Base-by-base conservation (phyloP, 1,140 invertebrate genomes). In the Branchinecta lynchi region DNA sequence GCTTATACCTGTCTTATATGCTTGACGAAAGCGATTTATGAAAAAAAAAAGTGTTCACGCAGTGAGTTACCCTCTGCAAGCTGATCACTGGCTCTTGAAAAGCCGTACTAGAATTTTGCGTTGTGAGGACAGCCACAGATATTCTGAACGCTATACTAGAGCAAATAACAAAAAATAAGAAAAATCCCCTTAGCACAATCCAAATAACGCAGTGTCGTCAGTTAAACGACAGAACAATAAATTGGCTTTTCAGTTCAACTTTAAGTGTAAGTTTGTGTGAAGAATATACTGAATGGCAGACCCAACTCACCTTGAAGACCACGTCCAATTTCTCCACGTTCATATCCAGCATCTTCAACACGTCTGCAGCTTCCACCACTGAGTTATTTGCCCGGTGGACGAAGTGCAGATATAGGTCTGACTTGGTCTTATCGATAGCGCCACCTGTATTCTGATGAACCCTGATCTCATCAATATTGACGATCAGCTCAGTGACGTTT, bases 371-470 rank as follows among this genome's bases (percentile, higher is more conserved):
- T 77, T 94, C 92, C 70, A 95, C 81, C 43, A 96, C 92, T 7
- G 90, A 91, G 80, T 96, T 91, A 75, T 96, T 91, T 43, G 86
- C 82, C 51, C 86, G 84, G 78, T 95, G 86, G 7, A 97, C 93
- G 67, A 96, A 84, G 79, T 97, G 94, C 73, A 97, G 80, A 76
- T 94, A 96, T 69, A 97, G 80, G 79, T 96, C 93, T 2, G 93
- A 96, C 76, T 92, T 89, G 3, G 92, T 96, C 74, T 92, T 88
- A 78, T 98, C 93, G 1, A 96, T 90, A 0, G 89, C 88, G 8
- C 93, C 93, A 75, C 93, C 89, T 73, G 87, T 85, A 76, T 94
- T 93, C 76, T 92, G 90, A 77, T 97, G 93, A 45, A 92, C 89
- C 76, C 90, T 87, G 73, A 92, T 90, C 74, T 92, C 89, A 76